These are phyloP conservation scores for Exaiptasia diaphana DNA, from an alignment of 64 coral and sea anemone genomes.

Conservation along the genomic window DNA sequence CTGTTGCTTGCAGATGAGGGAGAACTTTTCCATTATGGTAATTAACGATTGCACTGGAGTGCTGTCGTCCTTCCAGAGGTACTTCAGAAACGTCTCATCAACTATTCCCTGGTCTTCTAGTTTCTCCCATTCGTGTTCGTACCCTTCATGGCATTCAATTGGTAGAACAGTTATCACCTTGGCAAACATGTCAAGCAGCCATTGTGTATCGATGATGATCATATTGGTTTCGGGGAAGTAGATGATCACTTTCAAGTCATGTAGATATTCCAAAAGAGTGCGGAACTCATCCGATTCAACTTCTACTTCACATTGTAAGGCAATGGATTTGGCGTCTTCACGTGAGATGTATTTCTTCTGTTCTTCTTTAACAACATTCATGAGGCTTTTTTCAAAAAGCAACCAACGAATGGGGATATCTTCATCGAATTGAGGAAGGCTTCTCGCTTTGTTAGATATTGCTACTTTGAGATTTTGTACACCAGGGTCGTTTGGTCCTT, in stretches of 20 bases:
- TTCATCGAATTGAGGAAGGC: background rate
- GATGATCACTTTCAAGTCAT: background rate
- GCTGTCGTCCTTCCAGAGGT: background rate
- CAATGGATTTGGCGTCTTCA: background rate
- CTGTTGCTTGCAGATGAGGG: background rate
- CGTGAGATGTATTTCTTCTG: background rate
- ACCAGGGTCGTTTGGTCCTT: background rate
- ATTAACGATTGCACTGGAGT: background rate
- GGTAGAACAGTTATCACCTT: background rate
- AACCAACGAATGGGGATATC: slow-evolving; percentile 9
- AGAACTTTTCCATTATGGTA: background rate
- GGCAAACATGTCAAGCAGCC: slow-evolving; percentile 12
- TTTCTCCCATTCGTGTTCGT: background rate
- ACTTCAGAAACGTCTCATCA: background rate
- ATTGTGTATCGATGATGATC: background rate
- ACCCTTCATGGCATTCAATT: background rate
- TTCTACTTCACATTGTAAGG: background rate
- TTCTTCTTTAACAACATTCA: background rate
- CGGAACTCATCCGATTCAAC: background rate
- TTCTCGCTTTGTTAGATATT: background rate
- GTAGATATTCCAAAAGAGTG: background rate
- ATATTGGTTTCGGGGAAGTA: slow-evolving; percentile 1
- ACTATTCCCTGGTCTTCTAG: slow-evolving; percentile 3
- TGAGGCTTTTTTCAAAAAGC: background rate
- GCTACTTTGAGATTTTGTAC: background rate